A percentile compares a stretch with the other conserved stretches of the same genome.
Conservation (phyloP, 2,888 invertebrate genomes). For the Cryptus viduatorius region DNA sequence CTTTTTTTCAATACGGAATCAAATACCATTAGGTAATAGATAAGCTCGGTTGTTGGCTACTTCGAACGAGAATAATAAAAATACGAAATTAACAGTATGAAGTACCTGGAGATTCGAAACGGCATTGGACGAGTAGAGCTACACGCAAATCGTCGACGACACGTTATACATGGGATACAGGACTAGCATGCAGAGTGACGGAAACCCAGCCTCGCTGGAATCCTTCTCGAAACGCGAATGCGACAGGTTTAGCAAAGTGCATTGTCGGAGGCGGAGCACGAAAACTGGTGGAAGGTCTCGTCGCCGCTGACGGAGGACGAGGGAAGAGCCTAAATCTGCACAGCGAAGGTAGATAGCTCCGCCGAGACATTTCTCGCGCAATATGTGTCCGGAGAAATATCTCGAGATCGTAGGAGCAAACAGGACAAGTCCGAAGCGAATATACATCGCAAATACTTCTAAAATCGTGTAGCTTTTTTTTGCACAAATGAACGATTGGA, state of each 20-base stretch:
- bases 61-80: background rate
- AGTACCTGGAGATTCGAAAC: background rate
- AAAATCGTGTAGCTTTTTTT: background rate
- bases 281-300: slow-evolving; percentile 39
- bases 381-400: slow-evolving; percentile 62
- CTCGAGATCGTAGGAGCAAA: slow-evolving; percentile 32
- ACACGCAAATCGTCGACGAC: background rate
- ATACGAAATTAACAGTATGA: background rate
- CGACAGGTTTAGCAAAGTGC: slow-evolving; percentile 77
- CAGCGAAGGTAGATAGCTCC: slow-evolving; percentile 26
- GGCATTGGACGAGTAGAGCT: background rate
- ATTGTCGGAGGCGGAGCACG: slow-evolving; percentile 71
- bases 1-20: background rate
- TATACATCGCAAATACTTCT: slow-evolving; percentile 25
- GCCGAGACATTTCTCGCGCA: slow-evolving; percentile 62
- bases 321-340: slow-evolving; percentile 51
- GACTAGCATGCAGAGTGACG: slow-evolving; percentile 22
- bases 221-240: slow-evolving; percentile 50
- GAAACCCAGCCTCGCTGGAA: slow-evolving; percentile 13
- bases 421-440: slow-evolving; percentile 29
- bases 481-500: slow-evolving; percentile 7
- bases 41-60: background rate
- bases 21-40: background rate
- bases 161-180: background rate
- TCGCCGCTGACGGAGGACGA: slow-evolving; percentile 18